phyloP scores from a whole-genome alignment of 2,113 vertebrate genomes.

The Corythaixoides concolor region DNA sequence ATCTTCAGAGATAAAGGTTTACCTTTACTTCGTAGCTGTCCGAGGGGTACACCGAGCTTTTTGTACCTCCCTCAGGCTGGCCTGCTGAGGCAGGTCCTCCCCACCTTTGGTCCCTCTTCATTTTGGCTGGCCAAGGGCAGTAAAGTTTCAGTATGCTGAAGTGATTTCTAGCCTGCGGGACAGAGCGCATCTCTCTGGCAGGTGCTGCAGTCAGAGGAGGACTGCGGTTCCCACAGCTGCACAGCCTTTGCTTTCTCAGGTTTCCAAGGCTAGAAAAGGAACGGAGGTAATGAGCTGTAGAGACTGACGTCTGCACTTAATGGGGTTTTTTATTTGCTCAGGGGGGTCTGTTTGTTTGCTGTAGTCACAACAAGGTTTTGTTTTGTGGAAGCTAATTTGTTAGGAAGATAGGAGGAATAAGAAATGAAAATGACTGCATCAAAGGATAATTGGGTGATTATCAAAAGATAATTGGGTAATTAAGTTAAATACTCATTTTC shows the following conservation, averaged over 20 bases:
- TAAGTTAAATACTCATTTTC: not conserved
- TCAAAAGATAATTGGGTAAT: not conserved
- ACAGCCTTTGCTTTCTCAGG: not conserved
- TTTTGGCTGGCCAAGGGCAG: not conserved
- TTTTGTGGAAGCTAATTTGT: not conserved
- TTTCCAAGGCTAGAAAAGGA: not conserved
- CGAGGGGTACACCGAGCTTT: not conserved
- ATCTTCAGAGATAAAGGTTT: not conserved
- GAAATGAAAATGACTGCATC: not conserved
- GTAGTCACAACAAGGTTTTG: not conserved
- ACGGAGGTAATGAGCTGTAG: not conserved
- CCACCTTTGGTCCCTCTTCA: not conserved
- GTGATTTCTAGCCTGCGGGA: not conserved
- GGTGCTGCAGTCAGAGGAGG: not conserved
- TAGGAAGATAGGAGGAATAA: not conserved
- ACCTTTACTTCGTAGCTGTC: not conserved
- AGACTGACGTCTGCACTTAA: not conserved
- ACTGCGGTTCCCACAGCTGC: not conserved
- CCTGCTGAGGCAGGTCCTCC: not conserved
- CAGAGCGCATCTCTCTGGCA: not conserved
- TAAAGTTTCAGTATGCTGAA: not conserved
- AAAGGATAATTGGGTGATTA: not conserved
- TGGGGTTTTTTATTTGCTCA: not conserved
- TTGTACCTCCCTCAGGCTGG: not conserved
- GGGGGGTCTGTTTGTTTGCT: not conserved